phyloP scores from a whole-genome alignment of 2,888 invertebrate genomes.

The Ypsolopha sequella region DNA sequence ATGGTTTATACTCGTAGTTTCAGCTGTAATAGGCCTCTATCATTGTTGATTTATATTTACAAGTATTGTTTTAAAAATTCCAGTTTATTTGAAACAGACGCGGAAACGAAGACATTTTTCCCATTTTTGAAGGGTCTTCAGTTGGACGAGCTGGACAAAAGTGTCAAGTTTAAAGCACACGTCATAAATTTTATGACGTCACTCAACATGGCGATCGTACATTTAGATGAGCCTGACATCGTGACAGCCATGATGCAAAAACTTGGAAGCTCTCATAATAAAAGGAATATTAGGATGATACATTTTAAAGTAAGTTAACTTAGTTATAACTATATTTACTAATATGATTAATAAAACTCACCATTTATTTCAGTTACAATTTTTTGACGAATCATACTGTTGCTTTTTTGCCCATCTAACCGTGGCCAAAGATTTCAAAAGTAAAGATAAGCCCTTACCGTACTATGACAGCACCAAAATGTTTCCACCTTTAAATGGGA shows the following conservation, averaged over 20 bases:
- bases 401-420: no score
- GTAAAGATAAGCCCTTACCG: no score
- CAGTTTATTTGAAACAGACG: slow-evolving; percentile 34
- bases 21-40: no score
- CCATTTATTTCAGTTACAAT: no score
- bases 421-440: no score
- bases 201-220: slow-evolving; percentile 27
- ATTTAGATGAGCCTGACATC: slow-evolving; percentile 35
- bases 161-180: slow-evolving; percentile 38
- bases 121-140: slow-evolving; percentile 24
- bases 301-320: slow-evolving; percentile 35
- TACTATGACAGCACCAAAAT: no score
- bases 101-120: slow-evolving; percentile 34
- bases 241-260: slow-evolving; percentile 40
- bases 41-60: no score
- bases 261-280: slow-evolving; percentile 35
- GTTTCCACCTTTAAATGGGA: no score
- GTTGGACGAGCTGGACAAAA: slow-evolving; percentile 24
- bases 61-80: not conserved
- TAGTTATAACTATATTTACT: no score
- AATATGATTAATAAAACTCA: no score
- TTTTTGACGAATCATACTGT: no score
- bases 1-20: no score
- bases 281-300: slow-evolving; percentile 20
- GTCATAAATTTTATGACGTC: slow-evolving; percentile 39